These are phyloP conservation scores for Oceanodroma tethys DNA, from an alignment of 2,113 vertebrate genomes.

Conservation along the genomic window DNA sequence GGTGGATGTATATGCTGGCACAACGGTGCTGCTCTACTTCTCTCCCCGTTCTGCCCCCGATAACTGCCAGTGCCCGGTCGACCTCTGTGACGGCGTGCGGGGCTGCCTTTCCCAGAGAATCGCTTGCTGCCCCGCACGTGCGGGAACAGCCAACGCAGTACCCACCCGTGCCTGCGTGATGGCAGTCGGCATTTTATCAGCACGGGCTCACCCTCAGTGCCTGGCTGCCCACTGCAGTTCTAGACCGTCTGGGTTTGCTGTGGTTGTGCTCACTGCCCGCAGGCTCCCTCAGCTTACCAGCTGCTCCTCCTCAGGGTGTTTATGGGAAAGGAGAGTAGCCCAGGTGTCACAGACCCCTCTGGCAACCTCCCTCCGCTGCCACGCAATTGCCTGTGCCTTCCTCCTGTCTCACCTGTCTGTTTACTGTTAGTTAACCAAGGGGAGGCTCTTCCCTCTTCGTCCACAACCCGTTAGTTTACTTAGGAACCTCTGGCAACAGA, in stretches of 20 bases:
- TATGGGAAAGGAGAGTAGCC: background rate
- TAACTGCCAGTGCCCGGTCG: background rate
- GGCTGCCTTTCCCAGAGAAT: background rate
- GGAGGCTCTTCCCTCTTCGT: background rate
- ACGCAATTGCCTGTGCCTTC: background rate
- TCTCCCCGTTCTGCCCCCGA: fast-evolving
- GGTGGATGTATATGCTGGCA: background rate
- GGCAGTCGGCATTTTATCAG: background rate
- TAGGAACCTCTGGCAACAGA: background rate
- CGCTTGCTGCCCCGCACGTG: fast-evolving
- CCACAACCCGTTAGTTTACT: background rate
- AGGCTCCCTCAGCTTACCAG: too few species aligned
- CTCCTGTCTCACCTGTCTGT: background rate
- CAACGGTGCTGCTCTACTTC: background rate
- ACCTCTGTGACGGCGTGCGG: fast-evolving
- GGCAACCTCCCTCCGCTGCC: background rate
- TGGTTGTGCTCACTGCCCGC: too few species aligned
- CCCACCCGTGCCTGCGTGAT: fast-evolving
- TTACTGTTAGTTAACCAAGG: background rate
- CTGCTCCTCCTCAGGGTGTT: background rate
- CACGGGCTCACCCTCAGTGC: background rate
- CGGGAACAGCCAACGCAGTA: background rate
- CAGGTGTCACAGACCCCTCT: background rate
- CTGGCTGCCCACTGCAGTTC: background rate
- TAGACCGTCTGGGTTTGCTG: background rate